Evolutionary conservation across 2,888 invertebrate genomes (phyloP).

Genomic region (Apoderus coryli): DNA sequence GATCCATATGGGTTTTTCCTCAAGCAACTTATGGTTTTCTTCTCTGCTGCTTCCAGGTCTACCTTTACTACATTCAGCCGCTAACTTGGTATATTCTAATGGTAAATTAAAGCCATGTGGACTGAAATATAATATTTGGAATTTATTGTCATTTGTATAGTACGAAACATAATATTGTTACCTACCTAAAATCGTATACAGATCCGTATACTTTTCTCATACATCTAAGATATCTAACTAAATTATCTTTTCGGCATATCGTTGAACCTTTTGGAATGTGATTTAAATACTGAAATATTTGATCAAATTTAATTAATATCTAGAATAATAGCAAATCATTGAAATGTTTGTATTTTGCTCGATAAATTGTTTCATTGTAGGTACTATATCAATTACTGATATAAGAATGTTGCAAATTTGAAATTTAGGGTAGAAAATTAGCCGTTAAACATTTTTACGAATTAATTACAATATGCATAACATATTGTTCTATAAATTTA

Average conservation of each 20-base stretch:
- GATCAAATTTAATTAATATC: too few relatives aligned
- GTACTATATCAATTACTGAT: too few relatives aligned
- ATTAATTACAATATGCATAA: too few relatives aligned
- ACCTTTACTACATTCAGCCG: slow-evolving; percentile 56
- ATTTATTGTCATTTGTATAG: too few relatives aligned
- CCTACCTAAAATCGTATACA: slow-evolving; percentile 77
- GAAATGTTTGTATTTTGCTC: too few relatives aligned
- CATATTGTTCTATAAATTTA: too few relatives aligned
- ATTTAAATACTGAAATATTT: slow-evolving; percentile 60
- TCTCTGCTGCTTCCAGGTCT: slow-evolving; percentile 28
- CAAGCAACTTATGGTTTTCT: slow-evolving; percentile 31
- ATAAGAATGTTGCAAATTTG: too few relatives aligned
- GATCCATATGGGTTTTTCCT: slow-evolving; percentile 55
- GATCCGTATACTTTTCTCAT: slow-evolving; percentile 70
- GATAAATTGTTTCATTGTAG: too few relatives aligned
- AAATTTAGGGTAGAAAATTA: too few relatives aligned
- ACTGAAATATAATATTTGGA: slow-evolving; percentile 35
- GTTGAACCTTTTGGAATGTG: slow-evolving; percentile 72
- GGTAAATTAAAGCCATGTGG: slow-evolving; percentile 71
- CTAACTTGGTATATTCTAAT: slow-evolving; percentile 68
- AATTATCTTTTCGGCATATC: slow-evolving; percentile 71
- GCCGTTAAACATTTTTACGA: too few relatives aligned
- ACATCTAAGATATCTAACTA: slow-evolving; percentile 61
- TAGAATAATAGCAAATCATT: too few relatives aligned
- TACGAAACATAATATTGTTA: too few relatives aligned